phyloP scores from a whole-genome alignment of 2,113 vertebrate genomes.

The Menidia beryllina region DNA sequence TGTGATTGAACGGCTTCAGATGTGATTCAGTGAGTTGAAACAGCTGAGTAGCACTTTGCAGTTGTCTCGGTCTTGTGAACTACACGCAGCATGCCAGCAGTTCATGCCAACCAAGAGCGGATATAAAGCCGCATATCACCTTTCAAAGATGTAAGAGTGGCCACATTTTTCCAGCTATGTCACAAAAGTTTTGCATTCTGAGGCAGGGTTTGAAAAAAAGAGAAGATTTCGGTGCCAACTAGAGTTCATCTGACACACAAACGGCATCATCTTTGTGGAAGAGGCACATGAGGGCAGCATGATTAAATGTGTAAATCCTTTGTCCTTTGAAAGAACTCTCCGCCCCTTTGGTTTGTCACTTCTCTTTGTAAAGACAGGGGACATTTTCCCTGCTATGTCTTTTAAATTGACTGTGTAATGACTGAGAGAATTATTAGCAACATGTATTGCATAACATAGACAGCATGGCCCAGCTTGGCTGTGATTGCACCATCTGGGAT shows the following conservation, averaged over 20 bases:
- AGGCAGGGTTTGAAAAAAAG: neutral
- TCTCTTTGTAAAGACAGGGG: neutral
- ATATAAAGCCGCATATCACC: neutral
- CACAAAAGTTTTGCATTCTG: too few species aligned
- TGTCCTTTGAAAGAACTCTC: neutral
- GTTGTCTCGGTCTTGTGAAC: neutral
- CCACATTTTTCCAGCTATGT: too few species aligned
- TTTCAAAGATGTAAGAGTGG: neutral
- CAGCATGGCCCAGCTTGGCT: conserved; percentile 48
- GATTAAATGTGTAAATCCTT: neutral
- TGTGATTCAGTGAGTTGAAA: conserved; percentile 31
- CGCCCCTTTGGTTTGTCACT: neutral
- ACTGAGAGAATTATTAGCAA: conserved; percentile 15
- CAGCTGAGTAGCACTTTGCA: conserved; percentile 33
- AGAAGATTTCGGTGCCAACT: neutral
- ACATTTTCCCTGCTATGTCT: conserved; percentile 8
- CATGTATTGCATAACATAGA: conserved; percentile 50
- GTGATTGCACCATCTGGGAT: conserved; percentile 59
- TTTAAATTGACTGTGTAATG: conserved; percentile 50
- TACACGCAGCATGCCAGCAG: neutral
- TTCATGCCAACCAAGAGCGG: neutral
- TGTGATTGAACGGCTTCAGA: conserved; percentile 21
- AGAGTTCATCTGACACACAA: neutral
- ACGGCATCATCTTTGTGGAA: neutral
- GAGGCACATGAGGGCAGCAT: conserved; percentile 23